phyloP scores from a whole-genome alignment of 2,113 vertebrate species.

The Alethe diademata region DNA sequence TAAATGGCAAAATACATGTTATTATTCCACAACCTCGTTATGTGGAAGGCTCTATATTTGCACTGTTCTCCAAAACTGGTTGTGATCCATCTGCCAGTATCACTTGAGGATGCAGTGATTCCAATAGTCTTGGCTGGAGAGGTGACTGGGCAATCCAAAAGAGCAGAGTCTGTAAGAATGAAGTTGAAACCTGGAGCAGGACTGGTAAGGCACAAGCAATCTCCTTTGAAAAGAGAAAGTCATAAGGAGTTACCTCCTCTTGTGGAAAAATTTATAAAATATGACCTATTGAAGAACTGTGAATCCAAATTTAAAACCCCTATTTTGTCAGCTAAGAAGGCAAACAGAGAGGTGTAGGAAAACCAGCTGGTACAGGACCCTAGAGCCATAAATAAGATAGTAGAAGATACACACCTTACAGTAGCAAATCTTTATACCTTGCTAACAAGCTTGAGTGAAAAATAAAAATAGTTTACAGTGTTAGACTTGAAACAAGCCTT shows the following conservation, averaged over 20 bases:
- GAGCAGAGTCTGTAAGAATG: neutral
- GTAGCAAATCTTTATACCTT: neutral
- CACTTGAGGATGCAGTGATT: neutral
- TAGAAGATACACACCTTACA: neutral
- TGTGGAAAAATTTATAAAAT: neutral
- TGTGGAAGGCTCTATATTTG: neutral
- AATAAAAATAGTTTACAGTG: neutral
- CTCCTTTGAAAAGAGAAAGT: neutral
- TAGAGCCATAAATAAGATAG: neutral
- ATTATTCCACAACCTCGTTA: neutral
- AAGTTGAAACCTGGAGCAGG: accelerated
- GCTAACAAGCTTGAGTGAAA: neutral
- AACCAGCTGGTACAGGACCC: neutral
- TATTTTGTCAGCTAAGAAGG: neutral
- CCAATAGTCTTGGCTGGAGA: neutral
- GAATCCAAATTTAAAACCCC: neutral
- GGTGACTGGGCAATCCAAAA: neutral
- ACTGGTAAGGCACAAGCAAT: neutral
- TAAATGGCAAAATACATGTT: neutral
- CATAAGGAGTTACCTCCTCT: neutral
- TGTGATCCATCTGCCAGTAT: neutral
- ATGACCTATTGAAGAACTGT: neutral
- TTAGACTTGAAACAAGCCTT: neutral
- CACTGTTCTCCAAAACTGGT: accelerated
- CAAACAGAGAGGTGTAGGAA: no score